phyloP scores from a whole-genome alignment of 2,113 vertebrate genomes.

The Acrocephalus kingi region DNA sequence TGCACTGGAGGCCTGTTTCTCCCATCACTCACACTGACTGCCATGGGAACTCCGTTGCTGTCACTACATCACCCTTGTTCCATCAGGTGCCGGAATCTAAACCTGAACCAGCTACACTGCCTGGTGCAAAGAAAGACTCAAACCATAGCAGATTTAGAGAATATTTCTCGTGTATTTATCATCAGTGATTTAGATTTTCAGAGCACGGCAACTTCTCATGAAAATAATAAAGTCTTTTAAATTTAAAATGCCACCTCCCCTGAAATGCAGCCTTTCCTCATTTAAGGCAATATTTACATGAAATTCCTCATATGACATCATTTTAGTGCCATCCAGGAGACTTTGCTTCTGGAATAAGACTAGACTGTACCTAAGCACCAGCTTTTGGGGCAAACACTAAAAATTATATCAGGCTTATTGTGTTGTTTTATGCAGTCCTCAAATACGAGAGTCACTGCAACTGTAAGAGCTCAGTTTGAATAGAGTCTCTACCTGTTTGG shows the following conservation, averaged over 20 bases:
- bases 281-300: not conserved
- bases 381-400: not conserved
- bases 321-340: not conserved
- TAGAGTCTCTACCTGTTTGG: conserved; percentile 65
- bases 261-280: not conserved
- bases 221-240: not conserved
- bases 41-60: not conserved
- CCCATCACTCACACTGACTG: not conserved
- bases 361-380: not conserved
- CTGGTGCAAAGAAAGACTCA: not conserved
- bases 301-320: not conserved
- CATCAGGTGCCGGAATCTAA: not conserved
- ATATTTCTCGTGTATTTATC: not conserved
- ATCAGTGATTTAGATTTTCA: not conserved
- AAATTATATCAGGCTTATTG: not conserved
- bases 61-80: not conserved
- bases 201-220: not conserved
- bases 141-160: not conserved
- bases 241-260: not conserved
- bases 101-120: not conserved
- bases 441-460: not conserved
- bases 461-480: not conserved
- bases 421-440: not conserved
- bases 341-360: not conserved
- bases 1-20: not conserved